phyloP scores from a whole-genome alignment of 2,113 vertebrate species.

The Corynorhinus townsendii region DNA sequence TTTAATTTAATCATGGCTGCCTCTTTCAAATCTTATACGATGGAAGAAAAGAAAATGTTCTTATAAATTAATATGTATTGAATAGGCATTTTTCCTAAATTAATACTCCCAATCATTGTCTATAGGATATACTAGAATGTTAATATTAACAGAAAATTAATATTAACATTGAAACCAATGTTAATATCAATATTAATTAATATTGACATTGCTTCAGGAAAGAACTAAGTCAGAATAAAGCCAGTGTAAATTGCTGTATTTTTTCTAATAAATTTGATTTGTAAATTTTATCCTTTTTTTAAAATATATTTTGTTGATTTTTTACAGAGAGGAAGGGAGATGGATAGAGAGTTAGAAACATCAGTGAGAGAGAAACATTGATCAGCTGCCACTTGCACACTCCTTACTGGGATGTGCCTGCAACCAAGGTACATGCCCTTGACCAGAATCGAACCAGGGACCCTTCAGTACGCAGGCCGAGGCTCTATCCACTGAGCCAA shows the following conservation, averaged over 20 bases:
- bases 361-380: too few relatives aligned
- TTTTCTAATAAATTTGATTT: conserved; percentile 38
- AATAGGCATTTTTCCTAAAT: neutral
- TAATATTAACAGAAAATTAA: neutral
- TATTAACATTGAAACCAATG: neutral
- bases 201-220: neutral
- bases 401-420: too few relatives aligned
- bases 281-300: neutral
- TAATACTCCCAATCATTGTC: neutral
- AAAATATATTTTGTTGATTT: too few relatives aligned
- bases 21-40: neutral
- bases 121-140: neutral
- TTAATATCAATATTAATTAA: neutral
- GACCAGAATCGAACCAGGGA: too few relatives aligned
- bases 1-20: neutral
- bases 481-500: too few relatives aligned
- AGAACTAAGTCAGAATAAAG: neutral
- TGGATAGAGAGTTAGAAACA: too few relatives aligned
- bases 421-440: too few relatives aligned
- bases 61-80: neutral
- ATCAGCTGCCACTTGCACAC: too few relatives aligned
- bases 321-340: too few relatives aligned
- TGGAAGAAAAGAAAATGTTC: neutral
- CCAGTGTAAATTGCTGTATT: neutral
- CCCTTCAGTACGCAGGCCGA: too few relatives aligned